Evolutionary conservation across 92 coral and sea anemone genomes (phyloP), one percentile per base, ranked within the genome.

Genomic region (Parazoanthus darwini): DNA sequence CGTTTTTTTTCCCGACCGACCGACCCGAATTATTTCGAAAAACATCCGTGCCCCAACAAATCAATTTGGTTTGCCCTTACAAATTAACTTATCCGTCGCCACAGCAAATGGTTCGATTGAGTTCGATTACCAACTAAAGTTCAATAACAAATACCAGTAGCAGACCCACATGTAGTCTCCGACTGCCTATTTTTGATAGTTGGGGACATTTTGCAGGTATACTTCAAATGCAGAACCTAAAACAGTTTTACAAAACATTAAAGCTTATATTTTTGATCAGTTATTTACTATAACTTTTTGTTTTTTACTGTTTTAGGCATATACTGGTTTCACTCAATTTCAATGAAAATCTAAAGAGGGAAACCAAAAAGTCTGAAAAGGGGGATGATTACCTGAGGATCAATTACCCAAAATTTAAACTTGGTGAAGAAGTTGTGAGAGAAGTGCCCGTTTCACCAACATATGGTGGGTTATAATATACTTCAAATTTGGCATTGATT

Each of bases 141-240:
- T n/a, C n/a, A n/a, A n/a, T n/a, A n/a, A n/a, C n/a, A n/a, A n/a
- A n/a, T n/a, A n/a, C n/a, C n/a, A n/a, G n/a, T n/a, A n/a, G n/a
- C n/a, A n/a, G n/a, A n/a, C n/a, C n/a, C n/a, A n/a, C n/a, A n/a
- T n/a, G n/a, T n/a, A n/a, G n/a, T n/a, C n/a, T n/a, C n/a, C n/a
- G n/a, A n/a, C n/a, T n/a, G n/a, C n/a, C n/a, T 74, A 39, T 81
- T 81, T 81, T 56, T 81, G 68, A 56, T 81, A 70, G 86, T 71
- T 81, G 72, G 86, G 86, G 46, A 81, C 86, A 81, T 81, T 56
- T 71, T 81, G 86, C 86, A 81, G 86, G 86, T 81, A 81, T 79
- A 79, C 50, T n/a, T 38, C 33, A 56, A 7, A 56, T 7, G 16
- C 66, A 56, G 66, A 56, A 56, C 66, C 66, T 56, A 7, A 7